Percentiles rank a stretch among this genome's conserved stretches.
Evolutionary conservation across 2,797 vertebrate genomes (phyloP).

Genomic region (Sciaenops ocellatus): DNA sequence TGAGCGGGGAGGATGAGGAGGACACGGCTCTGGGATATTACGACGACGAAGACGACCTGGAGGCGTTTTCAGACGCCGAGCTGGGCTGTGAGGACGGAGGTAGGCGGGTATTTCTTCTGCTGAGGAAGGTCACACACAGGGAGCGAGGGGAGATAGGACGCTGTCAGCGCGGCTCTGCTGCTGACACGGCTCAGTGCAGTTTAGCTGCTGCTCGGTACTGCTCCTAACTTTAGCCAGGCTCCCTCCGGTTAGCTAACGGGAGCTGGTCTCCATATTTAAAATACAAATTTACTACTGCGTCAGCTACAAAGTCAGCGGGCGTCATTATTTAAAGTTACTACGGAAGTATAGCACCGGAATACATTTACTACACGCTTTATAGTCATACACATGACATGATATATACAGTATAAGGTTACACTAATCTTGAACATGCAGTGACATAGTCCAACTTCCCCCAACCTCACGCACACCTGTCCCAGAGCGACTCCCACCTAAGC

Average conservation of each 20-base stretch:
- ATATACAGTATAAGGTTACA: too few relatives aligned
- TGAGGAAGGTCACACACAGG: conserved; percentile 27
- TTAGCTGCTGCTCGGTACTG: background rate
- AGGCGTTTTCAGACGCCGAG: conserved; percentile 85
- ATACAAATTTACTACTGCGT: background rate
- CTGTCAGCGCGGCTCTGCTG: background rate
- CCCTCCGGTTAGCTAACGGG: background rate
- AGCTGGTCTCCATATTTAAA: background rate
- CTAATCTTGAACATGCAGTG: too few relatives aligned
- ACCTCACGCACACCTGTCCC: too few relatives aligned
- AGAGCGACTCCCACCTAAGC: too few relatives aligned
- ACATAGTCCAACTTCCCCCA: too few relatives aligned
- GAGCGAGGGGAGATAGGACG: background rate
- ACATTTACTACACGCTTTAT: background rate
- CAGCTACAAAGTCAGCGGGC: background rate
- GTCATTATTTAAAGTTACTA: background rate
- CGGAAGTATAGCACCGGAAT: background rate
- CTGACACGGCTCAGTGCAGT: background rate
- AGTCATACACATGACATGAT: too few relatives aligned
- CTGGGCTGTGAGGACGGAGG: conserved; percentile 90
- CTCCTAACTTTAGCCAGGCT: background rate
- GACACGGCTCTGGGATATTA: conserved; percentile 79
- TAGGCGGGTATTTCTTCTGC: conserved; percentile 66
- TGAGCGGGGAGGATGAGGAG: conserved; percentile 78
- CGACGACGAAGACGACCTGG: conserved; percentile 81